These are phyloP conservation scores for Oncorhynchus kisutch DNA, from an alignment of 2,113 vertebrate genomes.

Conservation along the genomic window DNA sequence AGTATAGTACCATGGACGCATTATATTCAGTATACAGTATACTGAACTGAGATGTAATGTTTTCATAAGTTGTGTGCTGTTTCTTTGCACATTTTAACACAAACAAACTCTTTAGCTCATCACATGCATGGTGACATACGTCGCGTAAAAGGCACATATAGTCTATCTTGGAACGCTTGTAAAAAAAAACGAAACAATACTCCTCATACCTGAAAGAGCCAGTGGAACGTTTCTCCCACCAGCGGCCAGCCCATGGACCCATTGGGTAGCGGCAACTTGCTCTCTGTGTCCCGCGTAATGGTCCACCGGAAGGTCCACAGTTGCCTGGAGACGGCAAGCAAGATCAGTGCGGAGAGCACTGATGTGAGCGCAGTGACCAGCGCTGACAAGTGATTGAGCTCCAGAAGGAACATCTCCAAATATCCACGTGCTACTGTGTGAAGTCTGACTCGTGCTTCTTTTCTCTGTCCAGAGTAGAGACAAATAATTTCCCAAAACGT, in stretches of 20 bases:
- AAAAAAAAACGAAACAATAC: constrained; percentile 6
- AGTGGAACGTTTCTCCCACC: constrained; percentile 94
- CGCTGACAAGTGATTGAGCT: constrained; percentile 67
- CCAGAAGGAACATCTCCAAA: constrained; percentile 70
- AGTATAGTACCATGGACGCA: constrained; percentile 9
- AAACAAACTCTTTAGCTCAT: neutral
- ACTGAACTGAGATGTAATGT: constrained; percentile 12
- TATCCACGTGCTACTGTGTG: constrained; percentile 48
- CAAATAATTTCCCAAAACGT: neutral
- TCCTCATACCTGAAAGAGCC: constrained; percentile 88
- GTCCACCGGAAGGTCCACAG: constrained; percentile 94
- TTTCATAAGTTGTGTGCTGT: neutral
- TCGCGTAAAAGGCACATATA: neutral
- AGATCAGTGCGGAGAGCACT: constrained; percentile 73
- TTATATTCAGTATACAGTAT: constrained; percentile 8
- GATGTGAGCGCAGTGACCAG: constrained; percentile 74
- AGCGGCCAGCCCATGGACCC: constrained; percentile 99
- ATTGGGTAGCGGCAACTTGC: constrained; percentile 83
- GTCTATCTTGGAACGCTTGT: constrained; percentile 12
- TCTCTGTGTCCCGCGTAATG: constrained; percentile 81
- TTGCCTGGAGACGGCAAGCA: constrained; percentile 78
- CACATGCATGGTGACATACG: neutral
- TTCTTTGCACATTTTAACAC: neutral
- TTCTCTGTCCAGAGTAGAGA: neutral
- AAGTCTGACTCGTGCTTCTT: neutral